phyloP scores from a whole-genome alignment of 2,113 vertebrate genomes.

The Daboia siamensis region DNA sequence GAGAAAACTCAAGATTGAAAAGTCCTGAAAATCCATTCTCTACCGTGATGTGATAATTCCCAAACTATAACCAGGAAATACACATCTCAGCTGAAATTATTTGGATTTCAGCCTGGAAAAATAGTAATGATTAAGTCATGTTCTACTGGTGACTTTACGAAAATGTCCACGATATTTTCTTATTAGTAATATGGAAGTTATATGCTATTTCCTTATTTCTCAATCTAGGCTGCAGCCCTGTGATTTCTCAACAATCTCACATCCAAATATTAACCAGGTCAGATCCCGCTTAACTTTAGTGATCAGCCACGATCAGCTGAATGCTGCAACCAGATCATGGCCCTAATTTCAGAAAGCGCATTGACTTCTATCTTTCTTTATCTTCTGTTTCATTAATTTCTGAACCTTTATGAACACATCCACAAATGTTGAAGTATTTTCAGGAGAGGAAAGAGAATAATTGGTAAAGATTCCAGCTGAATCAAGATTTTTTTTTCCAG shows the following conservation, averaged over 20 bases:
- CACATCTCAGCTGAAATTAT: not conserved
- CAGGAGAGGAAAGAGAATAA: not conserved
- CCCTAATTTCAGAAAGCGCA: not conserved
- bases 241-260: not conserved
- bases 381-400: not conserved
- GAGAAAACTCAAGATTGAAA: not conserved
- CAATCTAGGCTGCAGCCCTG: not conserved
- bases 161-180: not conserved
- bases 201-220: not conserved
- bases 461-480: not conserved
- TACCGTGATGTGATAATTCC: not conserved
- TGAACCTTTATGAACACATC: not conserved
- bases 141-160: not conserved
- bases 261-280: too few species aligned
- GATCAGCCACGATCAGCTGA: not conserved
- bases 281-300: too few species aligned
- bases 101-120: not conserved
- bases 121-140: not conserved
- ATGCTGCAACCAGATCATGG: not conserved
- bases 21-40: slow-evolving; percentile 8
- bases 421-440: not conserved
- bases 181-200: not conserved
- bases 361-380: not conserved
- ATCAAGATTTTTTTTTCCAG: not conserved
- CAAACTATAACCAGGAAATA: not conserved